Evolutionary conservation across 2,888 invertebrate genomes (phyloP).

Genomic region (Syritta pipiens): DNA sequence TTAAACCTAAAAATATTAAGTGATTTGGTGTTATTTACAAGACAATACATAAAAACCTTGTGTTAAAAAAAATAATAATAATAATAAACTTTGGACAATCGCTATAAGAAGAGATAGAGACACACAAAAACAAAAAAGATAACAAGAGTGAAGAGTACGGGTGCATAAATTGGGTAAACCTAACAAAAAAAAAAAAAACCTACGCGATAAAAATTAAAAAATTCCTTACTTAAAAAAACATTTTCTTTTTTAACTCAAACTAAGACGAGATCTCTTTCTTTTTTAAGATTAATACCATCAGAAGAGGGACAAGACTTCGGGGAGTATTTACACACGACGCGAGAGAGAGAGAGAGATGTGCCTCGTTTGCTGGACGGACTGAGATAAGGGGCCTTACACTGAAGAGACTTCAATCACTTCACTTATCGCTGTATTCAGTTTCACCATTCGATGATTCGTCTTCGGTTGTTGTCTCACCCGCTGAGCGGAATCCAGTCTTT

Average conservation of each 20-base stretch:
- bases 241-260: too few species aligned
- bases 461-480: constrained; percentile 76
- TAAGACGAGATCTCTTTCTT: constrained; percentile 61
- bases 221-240: constrained; percentile 6
- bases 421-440: constrained; percentile 75
- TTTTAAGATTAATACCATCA: too few species aligned
- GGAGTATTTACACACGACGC: constrained; percentile 44
- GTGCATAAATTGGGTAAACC: constrained; percentile 32
- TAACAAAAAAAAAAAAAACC: constrained; percentile 9
- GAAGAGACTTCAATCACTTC: too few species aligned
- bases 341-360: too few species aligned
- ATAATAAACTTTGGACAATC: constrained; percentile 66
- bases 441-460: constrained; percentile 76
- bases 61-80: constrained; percentile 47
- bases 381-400: not conserved
- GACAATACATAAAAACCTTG: constrained; percentile 41
- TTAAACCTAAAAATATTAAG: constrained; percentile 16
- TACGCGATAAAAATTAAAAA: too few species aligned
- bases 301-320: not conserved
- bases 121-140: constrained; percentile 57
- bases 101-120: constrained; percentile 50
- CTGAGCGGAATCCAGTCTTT: constrained; percentile 74
- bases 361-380: constrained; percentile 1
- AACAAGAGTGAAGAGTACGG: constrained; percentile 48
- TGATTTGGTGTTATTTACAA: constrained; percentile 66